phyloP scores from a whole-genome alignment of 2,888 invertebrate species.

The Galerucella pusilla region DNA sequence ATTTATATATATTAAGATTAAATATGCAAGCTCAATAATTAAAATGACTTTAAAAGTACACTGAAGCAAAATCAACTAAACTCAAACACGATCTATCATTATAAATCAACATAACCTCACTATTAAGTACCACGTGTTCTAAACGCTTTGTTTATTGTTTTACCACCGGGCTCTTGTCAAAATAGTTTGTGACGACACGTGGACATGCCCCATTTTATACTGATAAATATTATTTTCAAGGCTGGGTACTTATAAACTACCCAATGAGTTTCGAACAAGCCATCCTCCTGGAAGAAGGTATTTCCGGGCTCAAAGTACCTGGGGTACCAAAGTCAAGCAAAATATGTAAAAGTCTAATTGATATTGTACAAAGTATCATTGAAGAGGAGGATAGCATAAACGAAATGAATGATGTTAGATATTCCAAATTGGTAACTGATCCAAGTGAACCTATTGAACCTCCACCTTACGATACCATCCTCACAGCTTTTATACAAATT shows the following conservation, averaged over 20 bases:
- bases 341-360: slow-evolving; percentile 47
- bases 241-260: slow-evolving; percentile 74
- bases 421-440: slow-evolving; percentile 68
- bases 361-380: slow-evolving; percentile 45
- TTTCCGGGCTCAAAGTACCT: slow-evolving; percentile 69
- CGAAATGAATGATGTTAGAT: slow-evolving; percentile 61
- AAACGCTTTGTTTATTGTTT: too few species aligned
- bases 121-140: too few species aligned
- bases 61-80: too few species aligned
- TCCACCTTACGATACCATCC: slow-evolving; percentile 67
- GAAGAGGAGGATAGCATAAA: slow-evolving; percentile 60
- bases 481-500: slow-evolving; percentile 69
- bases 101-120: too few species aligned
- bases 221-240: slow-evolving; percentile 31
- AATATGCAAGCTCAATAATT: too few species aligned
- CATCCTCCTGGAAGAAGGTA: slow-evolving; percentile 70
- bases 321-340: slow-evolving; percentile 33
- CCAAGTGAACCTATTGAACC: slow-evolving; percentile 61
- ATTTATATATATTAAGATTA: too few species aligned
- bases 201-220: neutral
- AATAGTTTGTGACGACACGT: too few species aligned
- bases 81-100: too few species aligned
- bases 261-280: slow-evolving; percentile 72
- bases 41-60: too few species aligned
- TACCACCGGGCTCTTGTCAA: too few species aligned